Percentiles rank a stretch among this genome's conserved stretches.
Evolutionary conservation across 2,888 invertebrate species (phyloP).

Genomic region (Phragmatobia fuliginosa): DNA sequence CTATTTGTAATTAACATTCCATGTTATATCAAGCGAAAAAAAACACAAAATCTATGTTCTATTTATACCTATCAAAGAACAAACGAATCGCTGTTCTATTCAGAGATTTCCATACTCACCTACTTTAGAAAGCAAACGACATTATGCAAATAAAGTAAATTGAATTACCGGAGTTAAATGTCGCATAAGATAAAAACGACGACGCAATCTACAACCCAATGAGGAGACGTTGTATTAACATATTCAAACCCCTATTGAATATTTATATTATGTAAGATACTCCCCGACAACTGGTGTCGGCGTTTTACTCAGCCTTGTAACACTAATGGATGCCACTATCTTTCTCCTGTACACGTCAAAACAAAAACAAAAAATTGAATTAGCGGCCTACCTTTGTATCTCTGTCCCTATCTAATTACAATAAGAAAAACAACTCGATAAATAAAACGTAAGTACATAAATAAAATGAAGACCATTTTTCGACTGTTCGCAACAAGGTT

Average conservation of each 20-base stretch:
- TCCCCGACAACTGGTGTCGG: constrained; percentile 54
- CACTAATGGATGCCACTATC: constrained; percentile 80
- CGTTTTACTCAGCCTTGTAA: constrained; percentile 75
- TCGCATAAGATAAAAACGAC: constrained; percentile 87
- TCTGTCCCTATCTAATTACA: constrained; percentile 51
- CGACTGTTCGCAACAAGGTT: constrained; percentile 27
- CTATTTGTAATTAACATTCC: constrained; percentile 41
- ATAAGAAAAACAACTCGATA: constrained; percentile 52
- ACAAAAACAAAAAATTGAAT: constrained; percentile 71
- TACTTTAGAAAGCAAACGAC: constrained; percentile 79
- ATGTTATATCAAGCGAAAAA: constrained; percentile 20
- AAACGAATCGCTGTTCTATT: constrained; percentile 52
- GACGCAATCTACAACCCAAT: constrained; percentile 85
- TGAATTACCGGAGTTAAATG: constrained; percentile 87
- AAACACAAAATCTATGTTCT: constrained; percentile 48
- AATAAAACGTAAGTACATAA: constrained; percentile 36
- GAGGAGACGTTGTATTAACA: constrained; percentile 84
- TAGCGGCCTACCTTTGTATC: constrained; percentile 60
- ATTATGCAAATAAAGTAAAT: constrained; percentile 86
- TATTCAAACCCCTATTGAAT: constrained; percentile 85
- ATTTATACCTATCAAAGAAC: constrained; percentile 55
- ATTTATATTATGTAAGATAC: constrained; percentile 77
- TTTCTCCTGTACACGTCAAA: constrained; percentile 70
- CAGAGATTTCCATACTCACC: constrained; percentile 82
- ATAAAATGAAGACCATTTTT: constrained; percentile 47